These are phyloP conservation scores for Gopherus evgoodei DNA, from an alignment of 2,113 vertebrate species.

Conservation along the genomic window DNA sequence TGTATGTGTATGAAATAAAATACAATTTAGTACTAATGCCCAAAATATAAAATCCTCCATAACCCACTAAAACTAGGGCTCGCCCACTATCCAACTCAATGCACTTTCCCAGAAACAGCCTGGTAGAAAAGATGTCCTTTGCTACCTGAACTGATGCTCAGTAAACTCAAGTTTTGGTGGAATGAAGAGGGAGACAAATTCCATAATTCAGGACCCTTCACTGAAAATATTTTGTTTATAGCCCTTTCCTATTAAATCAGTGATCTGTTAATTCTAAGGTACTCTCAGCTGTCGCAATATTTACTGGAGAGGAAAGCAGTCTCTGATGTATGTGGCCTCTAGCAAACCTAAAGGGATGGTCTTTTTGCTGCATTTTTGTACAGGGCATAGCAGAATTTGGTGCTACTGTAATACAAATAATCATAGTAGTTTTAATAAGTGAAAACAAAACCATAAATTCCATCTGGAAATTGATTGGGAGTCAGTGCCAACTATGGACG, in stretches of 20 bases:
- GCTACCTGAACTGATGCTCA: conserved; percentile 20
- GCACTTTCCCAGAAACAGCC: not conserved
- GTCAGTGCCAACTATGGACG: not conserved
- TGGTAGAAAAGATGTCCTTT: conserved; percentile 16
- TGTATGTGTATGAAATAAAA: not conserved
- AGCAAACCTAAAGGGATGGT: not conserved
- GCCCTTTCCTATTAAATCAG: not conserved
- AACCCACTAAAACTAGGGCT: conserved; percentile 1
- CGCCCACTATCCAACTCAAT: not conserved
- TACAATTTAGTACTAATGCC: not conserved
- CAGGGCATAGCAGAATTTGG: not conserved
- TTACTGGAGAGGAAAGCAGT: not conserved
- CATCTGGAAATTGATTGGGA: not conserved
- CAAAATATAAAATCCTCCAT: not conserved
- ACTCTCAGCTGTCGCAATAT: not conserved
- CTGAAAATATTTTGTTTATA: conserved; percentile 24
- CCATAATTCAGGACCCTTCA: conserved; percentile 44
- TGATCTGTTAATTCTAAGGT: conserved; percentile 9
- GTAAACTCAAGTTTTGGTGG: conserved; percentile 12
- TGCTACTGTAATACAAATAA: not conserved
- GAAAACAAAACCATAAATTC: not conserved
- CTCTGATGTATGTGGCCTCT: not conserved
- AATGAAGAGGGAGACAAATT: conserved; percentile 29
- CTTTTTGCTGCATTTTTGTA: not conserved
- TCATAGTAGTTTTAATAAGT: not conserved